Evolutionary conservation across 1,140 invertebrate genomes (phyloP).

Genomic region (Cyclina sinensis): DNA sequence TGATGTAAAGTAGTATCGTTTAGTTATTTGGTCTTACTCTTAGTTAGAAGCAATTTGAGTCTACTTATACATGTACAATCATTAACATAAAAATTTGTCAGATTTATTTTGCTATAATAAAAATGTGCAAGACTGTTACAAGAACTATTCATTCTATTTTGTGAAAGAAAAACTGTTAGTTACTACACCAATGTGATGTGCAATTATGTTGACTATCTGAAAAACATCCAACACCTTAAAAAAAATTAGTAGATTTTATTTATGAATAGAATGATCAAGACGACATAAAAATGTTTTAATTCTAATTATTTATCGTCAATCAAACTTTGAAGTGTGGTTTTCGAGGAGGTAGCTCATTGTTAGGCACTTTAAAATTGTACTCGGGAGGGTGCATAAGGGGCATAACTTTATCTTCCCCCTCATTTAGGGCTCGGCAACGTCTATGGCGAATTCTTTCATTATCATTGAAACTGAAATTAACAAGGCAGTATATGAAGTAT

Average conservation of each 20-base stretch:
- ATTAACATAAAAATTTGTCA: no score
- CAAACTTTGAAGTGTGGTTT: constrained; percentile 84
- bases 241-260: background rate
- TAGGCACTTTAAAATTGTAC: constrained; percentile 71
- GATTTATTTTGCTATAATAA: no score
- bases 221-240: background rate
- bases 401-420: constrained; percentile 77
- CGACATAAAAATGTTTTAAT: background rate
- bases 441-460: constrained; percentile 59
- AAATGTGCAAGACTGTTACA: no score
- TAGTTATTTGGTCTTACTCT: no score
- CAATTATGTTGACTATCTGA: no score
- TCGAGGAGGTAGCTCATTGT: constrained; percentile 78
- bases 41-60: no score
- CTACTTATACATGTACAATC: no score
- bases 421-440: constrained; percentile 66
- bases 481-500: no score
- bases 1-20: constrained; percentile 51
- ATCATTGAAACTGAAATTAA: constrained; percentile 53
- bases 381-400: constrained; percentile 78
- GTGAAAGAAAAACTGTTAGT: no score
- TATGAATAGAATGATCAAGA: background rate
- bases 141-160: no score
- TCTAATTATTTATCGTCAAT: background rate
- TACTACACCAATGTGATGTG: no score